Evolutionary conservation across 2,888 invertebrate species (phyloP).

Genomic region (Miltochrista miniata): DNA sequence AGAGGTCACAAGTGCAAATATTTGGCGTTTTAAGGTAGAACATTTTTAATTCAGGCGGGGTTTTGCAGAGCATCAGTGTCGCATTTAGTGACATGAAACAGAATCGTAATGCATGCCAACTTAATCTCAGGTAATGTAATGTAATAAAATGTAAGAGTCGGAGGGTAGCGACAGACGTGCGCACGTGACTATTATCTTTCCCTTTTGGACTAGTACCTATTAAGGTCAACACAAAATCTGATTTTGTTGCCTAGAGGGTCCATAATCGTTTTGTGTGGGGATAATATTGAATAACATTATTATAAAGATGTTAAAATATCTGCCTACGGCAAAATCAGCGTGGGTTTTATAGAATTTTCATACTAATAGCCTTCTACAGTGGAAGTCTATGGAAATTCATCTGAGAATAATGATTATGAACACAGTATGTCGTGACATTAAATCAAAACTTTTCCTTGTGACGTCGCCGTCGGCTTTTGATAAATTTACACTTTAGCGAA

Average conservation of each 20-base stretch:
- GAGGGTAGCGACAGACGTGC: conserved; percentile 76
- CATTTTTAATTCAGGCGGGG: no score
- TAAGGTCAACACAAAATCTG: conserved; percentile 58
- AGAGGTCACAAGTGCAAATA: no score
- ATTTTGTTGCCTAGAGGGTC: conserved; percentile 45
- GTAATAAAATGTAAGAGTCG: conserved; percentile 80
- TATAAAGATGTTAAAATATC: no score
- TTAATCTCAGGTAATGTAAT: conserved; percentile 77
- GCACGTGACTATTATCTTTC: conserved; percentile 73
- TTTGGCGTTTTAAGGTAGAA: no score
- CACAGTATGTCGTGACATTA: no score
- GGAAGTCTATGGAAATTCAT: no score
- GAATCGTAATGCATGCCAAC: conserved; percentile 69
- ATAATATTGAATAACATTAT: conserved; percentile 12
- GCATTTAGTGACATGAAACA: conserved; percentile 54
- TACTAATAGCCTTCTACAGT: no score
- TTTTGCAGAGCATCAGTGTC: no score
- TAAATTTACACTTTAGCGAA: conserved; percentile 72
- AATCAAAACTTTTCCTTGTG: no score
- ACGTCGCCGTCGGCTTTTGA: conserved; percentile 69
- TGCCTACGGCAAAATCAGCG: no score
- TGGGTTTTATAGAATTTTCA: no score
- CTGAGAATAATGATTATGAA: no score
- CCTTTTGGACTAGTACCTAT: conserved; percentile 50
- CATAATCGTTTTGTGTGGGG: conserved; percentile 12